phyloP scores from a whole-genome alignment of 1,140 invertebrate species.

The Drosophila rufa region DNA sequence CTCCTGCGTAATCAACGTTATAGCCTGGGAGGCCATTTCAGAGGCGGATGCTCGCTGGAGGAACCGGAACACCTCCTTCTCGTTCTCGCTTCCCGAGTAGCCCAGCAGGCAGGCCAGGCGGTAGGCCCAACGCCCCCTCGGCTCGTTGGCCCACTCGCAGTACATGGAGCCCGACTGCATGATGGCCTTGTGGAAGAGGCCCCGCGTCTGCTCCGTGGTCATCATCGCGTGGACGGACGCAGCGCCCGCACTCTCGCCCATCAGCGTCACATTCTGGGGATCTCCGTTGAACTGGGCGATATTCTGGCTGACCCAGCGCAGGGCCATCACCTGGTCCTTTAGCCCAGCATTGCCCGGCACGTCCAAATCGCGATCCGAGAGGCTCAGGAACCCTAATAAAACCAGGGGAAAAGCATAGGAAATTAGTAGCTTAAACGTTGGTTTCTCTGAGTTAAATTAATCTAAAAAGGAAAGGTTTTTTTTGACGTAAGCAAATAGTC shows the following conservation, averaged over 20 bases:
- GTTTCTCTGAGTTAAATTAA: background rate
- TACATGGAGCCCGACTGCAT: constrained; percentile 87
- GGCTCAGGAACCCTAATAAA: constrained; percentile 68
- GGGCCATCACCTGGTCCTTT: constrained; percentile 85
- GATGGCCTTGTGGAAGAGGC: constrained; percentile 87
- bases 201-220: constrained; percentile 77
- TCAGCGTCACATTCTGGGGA: constrained; percentile 74
- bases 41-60: constrained; percentile 60
- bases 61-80: constrained; percentile 79
- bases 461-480: too few relatives aligned
- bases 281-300: constrained; percentile 82
- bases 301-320: constrained; percentile 84
- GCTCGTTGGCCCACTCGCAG: constrained; percentile 71
- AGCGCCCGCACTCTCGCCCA: constrained; percentile 82
- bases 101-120: constrained; percentile 64
- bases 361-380: constrained; percentile 77
- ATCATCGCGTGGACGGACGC: constrained; percentile 69
- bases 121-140: constrained; percentile 45
- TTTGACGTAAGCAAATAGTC: too few relatives aligned
- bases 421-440: too few relatives aligned
- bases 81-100: constrained; percentile 76
- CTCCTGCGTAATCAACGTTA: constrained; percentile 30
- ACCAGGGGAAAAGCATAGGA: background rate
- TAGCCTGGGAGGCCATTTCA: constrained; percentile 30
- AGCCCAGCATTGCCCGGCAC: constrained; percentile 83